phyloP scores from a whole-genome alignment of 2,113 vertebrate species.

The Alectura lathami region DNA sequence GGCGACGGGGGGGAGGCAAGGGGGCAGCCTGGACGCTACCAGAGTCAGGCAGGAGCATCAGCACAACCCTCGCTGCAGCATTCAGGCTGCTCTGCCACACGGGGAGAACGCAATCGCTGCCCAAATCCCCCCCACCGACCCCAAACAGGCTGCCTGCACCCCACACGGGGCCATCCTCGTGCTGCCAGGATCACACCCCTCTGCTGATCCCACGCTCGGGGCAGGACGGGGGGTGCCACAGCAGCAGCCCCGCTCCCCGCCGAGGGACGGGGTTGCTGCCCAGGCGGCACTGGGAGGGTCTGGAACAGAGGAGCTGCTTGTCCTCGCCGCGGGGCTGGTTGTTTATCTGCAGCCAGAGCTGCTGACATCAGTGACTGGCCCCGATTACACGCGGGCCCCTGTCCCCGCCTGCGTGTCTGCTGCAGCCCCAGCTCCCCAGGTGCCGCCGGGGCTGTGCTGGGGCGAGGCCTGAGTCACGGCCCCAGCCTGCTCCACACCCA shows the following conservation, averaged over 20 bases:
- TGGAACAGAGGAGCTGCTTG: conserved; percentile 41
- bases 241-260: fast-evolving
- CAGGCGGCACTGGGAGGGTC: background rate
- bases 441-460: background rate
- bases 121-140: background rate
- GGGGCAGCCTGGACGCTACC: background rate
- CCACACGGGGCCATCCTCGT: fast-evolving
- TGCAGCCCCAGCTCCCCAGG: background rate
- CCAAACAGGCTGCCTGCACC: background rate
- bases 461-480: background rate
- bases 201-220: fast-evolving
- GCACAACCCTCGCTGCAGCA: background rate
- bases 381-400: background rate
- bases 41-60: fast-evolving
- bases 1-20: background rate
- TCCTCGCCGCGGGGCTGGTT: background rate
- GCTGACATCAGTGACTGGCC: conserved; percentile 60
- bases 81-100: fast-evolving
- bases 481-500: background rate
- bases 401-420: background rate
- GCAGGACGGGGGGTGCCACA: fast-evolving
- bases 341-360: conserved; percentile 50
- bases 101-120: background rate
- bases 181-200: fast-evolving
- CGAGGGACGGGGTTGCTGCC: background rate